Conservation (phyloP, 2,113 vertebrate genomes). For the Lophius piscatorius region DNA sequence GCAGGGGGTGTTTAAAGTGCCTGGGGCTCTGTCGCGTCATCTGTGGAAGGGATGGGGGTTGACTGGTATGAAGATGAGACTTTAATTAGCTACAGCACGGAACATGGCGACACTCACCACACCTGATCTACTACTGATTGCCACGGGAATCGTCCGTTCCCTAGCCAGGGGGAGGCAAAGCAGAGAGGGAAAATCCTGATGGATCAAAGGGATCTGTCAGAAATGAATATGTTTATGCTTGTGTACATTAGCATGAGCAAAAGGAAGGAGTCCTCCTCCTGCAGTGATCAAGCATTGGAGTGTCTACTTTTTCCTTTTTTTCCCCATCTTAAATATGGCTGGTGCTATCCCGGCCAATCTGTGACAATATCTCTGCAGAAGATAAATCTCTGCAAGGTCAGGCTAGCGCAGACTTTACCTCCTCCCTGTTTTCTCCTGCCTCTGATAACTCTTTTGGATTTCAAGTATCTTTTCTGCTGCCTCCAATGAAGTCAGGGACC, state of each 20-base stretch:
- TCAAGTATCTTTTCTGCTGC: conserved; percentile 52
- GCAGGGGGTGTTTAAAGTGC: conserved; percentile 26
- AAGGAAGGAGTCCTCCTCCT: conserved; percentile 10
- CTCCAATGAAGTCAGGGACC: conserved; percentile 61
- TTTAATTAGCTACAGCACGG: conserved; percentile 60
- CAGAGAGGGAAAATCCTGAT: conserved; percentile 37
- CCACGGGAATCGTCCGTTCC: conserved; percentile 41
- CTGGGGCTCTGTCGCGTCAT: conserved; percentile 44
- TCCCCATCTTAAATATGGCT: conserved; percentile 10
- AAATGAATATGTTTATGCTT: conserved; percentile 48
- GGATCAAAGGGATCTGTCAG: conserved; percentile 48
- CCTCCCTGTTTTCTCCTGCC: conserved; percentile 30
- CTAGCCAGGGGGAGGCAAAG: conserved; percentile 15
- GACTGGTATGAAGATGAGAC: conserved; percentile 50
- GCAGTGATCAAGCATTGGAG: conserved; percentile 19
- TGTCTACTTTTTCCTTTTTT: conserved; percentile 23
- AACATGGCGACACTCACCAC: conserved; percentile 48
- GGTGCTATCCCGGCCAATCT: conserved; percentile 22
- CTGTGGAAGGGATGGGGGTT: conserved; percentile 23
- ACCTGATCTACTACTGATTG: conserved; percentile 59
- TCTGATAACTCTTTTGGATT: conserved; percentile 59
- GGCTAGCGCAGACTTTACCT: conserved; percentile 52
- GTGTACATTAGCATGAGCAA: conserved; percentile 30
- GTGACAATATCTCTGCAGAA: conserved; percentile 24
- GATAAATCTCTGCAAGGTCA: conserved; percentile 62